These are phyloP conservation scores for Drosophila pachea DNA, from an alignment of 1,140 invertebrate genomes.

Conservation along the genomic window DNA sequence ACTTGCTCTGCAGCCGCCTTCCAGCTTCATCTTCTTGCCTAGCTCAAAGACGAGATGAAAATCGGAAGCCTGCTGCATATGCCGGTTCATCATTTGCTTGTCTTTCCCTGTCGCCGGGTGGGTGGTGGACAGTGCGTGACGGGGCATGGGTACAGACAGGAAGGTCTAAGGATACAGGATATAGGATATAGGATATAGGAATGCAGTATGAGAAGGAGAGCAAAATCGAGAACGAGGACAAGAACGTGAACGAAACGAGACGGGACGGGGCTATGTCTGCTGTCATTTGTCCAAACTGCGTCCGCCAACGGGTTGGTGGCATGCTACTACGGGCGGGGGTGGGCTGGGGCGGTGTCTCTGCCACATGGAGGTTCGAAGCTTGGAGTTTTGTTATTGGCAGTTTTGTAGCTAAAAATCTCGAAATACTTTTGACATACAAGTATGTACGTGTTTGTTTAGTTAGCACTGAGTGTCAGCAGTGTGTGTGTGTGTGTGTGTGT, in stretches of 20 bases:
- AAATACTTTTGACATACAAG: conserved; percentile 72
- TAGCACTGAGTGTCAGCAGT: conserved; percentile 34
- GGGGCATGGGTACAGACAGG: background rate
- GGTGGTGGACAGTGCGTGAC: conserved; percentile 2
- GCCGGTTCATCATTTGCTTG: conserved; percentile 60
- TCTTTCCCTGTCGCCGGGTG: conserved; percentile 39
- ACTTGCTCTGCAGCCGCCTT: conserved; percentile 30
- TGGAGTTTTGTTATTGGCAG: conserved; percentile 64
- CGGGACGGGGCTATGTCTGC: conserved; percentile 39
- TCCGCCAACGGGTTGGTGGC: conserved; percentile 48
- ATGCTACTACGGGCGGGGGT: conserved; percentile 1
- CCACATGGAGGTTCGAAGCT: conserved; percentile 7
- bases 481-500: conserved; percentile 31
- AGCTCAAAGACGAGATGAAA: conserved; percentile 31
- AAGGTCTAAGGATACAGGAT: background rate
- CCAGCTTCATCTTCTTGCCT: background rate
- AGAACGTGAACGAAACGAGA: no score
- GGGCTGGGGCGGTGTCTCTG: conserved; percentile 1
- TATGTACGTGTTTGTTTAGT: conserved; percentile 66
- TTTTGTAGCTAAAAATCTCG: conserved; percentile 71
- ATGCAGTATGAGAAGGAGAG: no score
- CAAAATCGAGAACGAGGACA: background rate
- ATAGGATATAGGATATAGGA: background rate
- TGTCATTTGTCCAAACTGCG: conserved; percentile 73
- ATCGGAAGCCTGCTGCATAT: conserved; percentile 45